Evolutionary conservation across 2,888 invertebrate species (phyloP).

Genomic region (Melikaiella ostensackeni): DNA sequence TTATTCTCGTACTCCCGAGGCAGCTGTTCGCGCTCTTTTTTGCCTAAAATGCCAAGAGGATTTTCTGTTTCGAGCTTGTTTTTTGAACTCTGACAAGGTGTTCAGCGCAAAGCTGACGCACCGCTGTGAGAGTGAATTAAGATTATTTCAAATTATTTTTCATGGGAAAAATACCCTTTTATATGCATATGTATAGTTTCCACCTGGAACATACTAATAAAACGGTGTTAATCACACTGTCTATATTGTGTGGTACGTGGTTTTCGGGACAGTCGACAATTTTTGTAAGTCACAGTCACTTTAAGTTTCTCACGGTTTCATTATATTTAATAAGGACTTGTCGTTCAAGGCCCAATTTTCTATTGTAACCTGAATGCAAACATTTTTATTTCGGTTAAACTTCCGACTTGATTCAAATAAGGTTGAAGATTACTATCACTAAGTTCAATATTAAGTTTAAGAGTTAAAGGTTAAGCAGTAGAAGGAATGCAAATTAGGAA

Average conservation of each 20-base stretch:
- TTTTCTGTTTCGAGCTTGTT: constrained; percentile 27
- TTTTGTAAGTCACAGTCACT: constrained; percentile 5
- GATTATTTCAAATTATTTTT: constrained; percentile 38
- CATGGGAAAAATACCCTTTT: constrained; percentile 42
- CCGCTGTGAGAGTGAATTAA: constrained; percentile 16
- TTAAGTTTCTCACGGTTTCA: too few species aligned
- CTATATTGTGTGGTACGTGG: neutral
- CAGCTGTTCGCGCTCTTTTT: constrained; percentile 68
- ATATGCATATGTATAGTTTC: constrained; percentile 49
- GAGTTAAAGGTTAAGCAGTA: neutral
- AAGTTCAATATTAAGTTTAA: neutral
- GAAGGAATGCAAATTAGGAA: neutral
- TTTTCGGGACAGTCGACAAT: neutral
- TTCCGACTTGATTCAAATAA: neutral
- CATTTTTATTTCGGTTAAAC: neutral
- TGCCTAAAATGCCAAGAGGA: constrained; percentile 70
- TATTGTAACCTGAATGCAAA: neutral
- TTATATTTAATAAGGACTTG: neutral
- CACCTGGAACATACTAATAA: constrained; percentile 62
- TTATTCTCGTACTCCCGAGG: constrained; percentile 64
- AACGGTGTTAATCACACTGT: constrained; percentile 54
- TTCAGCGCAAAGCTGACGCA: constrained; percentile 39
- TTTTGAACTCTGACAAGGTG: constrained; percentile 36
- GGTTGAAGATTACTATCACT: neutral
- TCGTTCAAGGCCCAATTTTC: neutral